Percentiles rank a stretch among this genome's conserved stretches.
Evolutionary conservation across 2,113 vertebrate genomes (phyloP).

Genomic region (Uria aalge): DNA sequence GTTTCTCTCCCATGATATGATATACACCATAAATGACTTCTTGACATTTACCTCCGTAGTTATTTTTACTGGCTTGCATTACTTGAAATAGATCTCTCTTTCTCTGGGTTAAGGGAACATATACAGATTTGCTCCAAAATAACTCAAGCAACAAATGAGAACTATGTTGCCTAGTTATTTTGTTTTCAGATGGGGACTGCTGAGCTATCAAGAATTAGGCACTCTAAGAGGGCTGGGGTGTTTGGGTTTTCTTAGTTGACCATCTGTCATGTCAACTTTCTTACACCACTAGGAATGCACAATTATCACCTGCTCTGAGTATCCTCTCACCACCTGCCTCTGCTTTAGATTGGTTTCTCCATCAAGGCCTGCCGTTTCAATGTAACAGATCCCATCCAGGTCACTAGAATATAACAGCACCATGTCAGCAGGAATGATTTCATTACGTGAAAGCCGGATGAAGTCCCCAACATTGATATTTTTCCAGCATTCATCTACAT

Average conservation of each 20-base stretch:
- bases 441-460: slow-evolving; percentile 86
- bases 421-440: slow-evolving; percentile 92
- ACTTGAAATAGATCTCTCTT: background rate
- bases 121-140: background rate
- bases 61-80: background rate
- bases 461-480: slow-evolving; percentile 91
- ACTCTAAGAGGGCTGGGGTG: background rate
- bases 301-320: slow-evolving; percentile 76
- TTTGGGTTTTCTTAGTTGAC: background rate
- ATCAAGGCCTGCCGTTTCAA: slow-evolving; percentile 91
- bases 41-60: background rate
- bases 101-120: background rate
- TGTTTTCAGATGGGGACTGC: background rate
- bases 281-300: background rate
- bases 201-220: background rate
- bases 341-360: slow-evolving; percentile 96
- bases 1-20: background rate
- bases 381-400: slow-evolving; percentile 87
- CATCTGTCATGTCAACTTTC: background rate
- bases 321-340: slow-evolving; percentile 87
- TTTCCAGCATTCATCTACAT: slow-evolving; percentile 84
- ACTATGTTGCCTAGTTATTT: background rate
- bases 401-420: slow-evolving; percentile 90
- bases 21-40: fast-evolving
- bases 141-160: background rate